phyloP scores from a whole-genome alignment of 2,113 vertebrate species.

The Pseudopipra pipra region DNA sequence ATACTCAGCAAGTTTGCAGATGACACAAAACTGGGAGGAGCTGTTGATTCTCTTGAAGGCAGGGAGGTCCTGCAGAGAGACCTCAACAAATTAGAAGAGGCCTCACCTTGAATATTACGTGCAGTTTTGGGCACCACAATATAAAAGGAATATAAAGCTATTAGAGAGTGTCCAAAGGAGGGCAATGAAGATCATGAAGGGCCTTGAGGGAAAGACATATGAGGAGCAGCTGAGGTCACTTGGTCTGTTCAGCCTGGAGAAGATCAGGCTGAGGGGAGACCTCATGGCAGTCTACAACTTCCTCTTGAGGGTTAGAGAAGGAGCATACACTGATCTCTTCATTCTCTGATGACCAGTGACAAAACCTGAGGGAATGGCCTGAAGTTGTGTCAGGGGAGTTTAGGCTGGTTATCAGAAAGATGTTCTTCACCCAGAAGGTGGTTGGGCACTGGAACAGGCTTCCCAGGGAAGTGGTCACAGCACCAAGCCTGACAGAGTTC shows the following conservation, averaged over 20 bases:
- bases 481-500: background rate
- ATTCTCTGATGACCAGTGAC: background rate
- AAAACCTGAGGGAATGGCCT: background rate
- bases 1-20: background rate
- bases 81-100: background rate
- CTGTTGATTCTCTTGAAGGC: no score
- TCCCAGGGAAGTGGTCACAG: background rate
- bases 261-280: background rate
- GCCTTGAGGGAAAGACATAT: background rate
- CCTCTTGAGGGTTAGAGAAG: background rate
- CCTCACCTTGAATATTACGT: background rate
- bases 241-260: background rate
- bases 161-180: background rate
- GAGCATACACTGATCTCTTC: background rate
- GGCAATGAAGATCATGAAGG: background rate
- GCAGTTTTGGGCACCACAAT: background rate
- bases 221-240: background rate
- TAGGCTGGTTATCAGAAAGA: background rate
- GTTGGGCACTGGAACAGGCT: background rate
- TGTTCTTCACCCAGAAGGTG: background rate
- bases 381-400: background rate
- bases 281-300: background rate
- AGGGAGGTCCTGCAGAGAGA: no score
- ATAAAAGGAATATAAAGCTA: background rate
- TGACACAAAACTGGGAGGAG: background rate